Conservation (phyloP, 37 sponge, comb jelly and placozoan genomes). For the Halichondria panicea region DNA sequence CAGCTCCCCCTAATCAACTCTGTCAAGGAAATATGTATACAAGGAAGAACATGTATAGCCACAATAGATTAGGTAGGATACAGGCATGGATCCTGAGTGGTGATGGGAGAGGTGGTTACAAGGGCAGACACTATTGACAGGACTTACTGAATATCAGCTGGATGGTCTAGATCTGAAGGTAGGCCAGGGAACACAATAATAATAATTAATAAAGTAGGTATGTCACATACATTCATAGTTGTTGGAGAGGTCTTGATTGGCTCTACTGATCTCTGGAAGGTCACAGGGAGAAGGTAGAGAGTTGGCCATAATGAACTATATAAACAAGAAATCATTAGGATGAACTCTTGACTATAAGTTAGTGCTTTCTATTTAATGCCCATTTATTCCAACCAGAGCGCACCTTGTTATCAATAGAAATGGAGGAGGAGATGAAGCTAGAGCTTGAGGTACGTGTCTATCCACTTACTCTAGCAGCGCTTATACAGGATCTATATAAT, state of each 20-base stretch:
- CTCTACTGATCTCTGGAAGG: constrained; percentile 54
- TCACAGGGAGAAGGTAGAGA: constrained; percentile 35
- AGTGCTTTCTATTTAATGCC: background rate
- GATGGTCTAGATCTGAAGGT: constrained; percentile 82
- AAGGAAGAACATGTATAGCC: background rate
- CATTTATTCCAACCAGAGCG: constrained; percentile 20
- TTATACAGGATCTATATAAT: background rate
- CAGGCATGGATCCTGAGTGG: constrained; percentile 71
- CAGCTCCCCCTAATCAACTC: constrained; percentile 71
- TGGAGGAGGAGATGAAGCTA: background rate
- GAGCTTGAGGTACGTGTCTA: constrained; percentile 10
- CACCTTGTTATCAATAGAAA: background rate
- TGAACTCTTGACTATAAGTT: no score
- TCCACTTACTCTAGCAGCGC: background rate
- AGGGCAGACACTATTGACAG: background rate
- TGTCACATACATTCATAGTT: constrained; percentile 72
- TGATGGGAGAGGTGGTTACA: background rate
- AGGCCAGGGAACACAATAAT: background rate
- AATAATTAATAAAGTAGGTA: background rate
- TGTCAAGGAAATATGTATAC: constrained; percentile 10
- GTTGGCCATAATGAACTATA: no score
- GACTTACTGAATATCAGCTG: constrained; percentile 90
- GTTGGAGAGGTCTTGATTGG: constrained; percentile 13
- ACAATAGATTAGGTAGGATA: constrained; percentile 35
- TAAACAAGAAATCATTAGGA: no score